Evolutionary conservation across 2,797 vertebrate genomes (phyloP).

Genomic region (Anabacerthia variegaticeps): DNA sequence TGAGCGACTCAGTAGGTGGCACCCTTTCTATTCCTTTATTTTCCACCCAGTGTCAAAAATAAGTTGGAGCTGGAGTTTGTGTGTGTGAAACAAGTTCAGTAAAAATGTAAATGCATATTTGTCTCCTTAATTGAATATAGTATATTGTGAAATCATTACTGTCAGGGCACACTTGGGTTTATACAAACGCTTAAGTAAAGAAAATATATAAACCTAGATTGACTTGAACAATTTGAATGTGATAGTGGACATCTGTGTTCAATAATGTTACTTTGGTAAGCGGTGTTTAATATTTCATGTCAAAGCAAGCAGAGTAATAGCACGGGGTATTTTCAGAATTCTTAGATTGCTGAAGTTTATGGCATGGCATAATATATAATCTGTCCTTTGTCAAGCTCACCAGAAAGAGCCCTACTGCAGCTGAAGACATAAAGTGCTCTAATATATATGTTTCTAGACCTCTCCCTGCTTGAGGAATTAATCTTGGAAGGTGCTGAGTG

Average conservation of each 20-base stretch:
- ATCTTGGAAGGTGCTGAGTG: conserved; percentile 66
- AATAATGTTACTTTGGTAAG: conserved; percentile 78
- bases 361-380: conserved; percentile 65
- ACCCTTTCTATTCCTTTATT: conserved; percentile 79
- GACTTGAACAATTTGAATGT: conserved; percentile 77
- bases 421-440: conserved; percentile 61
- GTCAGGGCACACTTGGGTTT: conserved; percentile 75
- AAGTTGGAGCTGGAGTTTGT: neutral
- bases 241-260: conserved; percentile 80
- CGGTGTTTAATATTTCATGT: conserved; percentile 83
- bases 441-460: conserved; percentile 70
- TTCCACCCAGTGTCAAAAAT: conserved; percentile 41
- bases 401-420: conserved; percentile 74
- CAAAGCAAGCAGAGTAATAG: conserved; percentile 77
- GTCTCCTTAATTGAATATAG: conserved; percentile 74
- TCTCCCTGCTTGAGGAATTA: conserved; percentile 59
- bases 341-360: conserved; percentile 73
- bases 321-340: conserved; percentile 69
- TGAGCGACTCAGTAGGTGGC: conserved; percentile 77
- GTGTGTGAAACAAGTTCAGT: conserved; percentile 44
- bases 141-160: conserved; percentile 79
- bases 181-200: conserved; percentile 67
- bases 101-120: conserved; percentile 74
- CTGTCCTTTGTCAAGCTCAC: conserved; percentile 80
- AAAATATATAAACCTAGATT: conserved; percentile 75